Evolutionary conservation across 2,113 vertebrate genomes (phyloP).

Genomic region (Coptodon bakossiorum): DNA sequence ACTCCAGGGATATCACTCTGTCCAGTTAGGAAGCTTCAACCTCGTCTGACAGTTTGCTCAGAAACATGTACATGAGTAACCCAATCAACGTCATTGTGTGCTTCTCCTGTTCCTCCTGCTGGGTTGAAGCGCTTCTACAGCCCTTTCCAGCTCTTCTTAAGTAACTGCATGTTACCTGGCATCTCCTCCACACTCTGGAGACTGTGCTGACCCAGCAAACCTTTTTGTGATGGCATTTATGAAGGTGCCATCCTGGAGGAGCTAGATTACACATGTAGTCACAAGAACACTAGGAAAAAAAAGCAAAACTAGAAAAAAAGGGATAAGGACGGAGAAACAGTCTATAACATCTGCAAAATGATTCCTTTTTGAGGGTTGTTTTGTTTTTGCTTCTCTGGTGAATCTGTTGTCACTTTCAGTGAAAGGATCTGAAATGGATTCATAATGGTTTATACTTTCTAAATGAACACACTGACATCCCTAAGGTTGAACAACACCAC

Average conservation of each 20-base stretch:
- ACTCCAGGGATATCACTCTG: neutral
- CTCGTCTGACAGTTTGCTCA: neutral
- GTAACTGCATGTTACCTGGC: neutral
- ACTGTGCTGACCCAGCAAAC: neutral
- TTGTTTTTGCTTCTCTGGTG: neutral
- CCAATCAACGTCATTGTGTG: neutral
- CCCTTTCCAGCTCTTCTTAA: rapidly evolving
- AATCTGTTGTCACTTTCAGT: neutral
- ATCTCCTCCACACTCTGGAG: neutral
- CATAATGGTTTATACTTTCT: neutral
- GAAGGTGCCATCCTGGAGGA: neutral
- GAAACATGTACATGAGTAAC: neutral
- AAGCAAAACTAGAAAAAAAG: neutral
- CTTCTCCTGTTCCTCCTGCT: neutral
- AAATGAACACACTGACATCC: neutral
- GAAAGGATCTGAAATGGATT: neutral
- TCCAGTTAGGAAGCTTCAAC: neutral
- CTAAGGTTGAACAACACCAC: neutral
- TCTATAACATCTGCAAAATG: neutral
- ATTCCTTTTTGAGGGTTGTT: neutral
- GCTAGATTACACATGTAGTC: neutral
- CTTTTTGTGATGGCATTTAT: neutral
- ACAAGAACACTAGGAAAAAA: rapidly evolving
- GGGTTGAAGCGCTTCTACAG: neutral
- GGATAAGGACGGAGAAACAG: neutral